These are phyloP conservation scores for Phylloscopus trochilus DNA, from an alignment of 2,113 vertebrate species.

Conservation along the genomic window DNA sequence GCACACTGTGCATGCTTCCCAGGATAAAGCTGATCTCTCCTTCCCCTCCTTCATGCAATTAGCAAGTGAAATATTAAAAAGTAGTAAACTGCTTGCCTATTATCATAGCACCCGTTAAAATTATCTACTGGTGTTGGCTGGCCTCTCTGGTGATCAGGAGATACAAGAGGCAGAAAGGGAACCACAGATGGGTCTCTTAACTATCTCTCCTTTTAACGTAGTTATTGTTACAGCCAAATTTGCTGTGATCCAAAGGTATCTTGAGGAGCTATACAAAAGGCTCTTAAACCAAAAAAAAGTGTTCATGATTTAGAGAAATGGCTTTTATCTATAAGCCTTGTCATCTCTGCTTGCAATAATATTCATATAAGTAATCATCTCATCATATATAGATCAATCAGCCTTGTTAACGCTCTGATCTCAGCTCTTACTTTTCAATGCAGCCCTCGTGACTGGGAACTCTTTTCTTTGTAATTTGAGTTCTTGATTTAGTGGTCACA, in stretches of 20 bases:
- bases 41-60: slow-evolving; percentile 7
- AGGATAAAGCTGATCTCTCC: background rate
- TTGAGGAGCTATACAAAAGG: slow-evolving; percentile 70
- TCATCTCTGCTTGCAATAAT: slow-evolving; percentile 78
- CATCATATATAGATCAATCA: slow-evolving; percentile 84
- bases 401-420: slow-evolving; percentile 80
- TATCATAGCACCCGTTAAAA: background rate
- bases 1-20: slow-evolving; percentile 42
- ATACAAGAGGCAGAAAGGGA: slow-evolving; percentile 5
- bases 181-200: slow-evolving; percentile 37
- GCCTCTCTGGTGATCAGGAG: slow-evolving; percentile 34
- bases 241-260: slow-evolving; percentile 66
- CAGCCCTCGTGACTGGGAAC: slow-evolving; percentile 75
- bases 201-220: slow-evolving; percentile 60
- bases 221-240: slow-evolving; percentile 68
- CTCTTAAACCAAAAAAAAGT: slow-evolving; percentile 66
- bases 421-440: slow-evolving; percentile 76
- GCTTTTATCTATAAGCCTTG: slow-evolving; percentile 81
- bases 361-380: slow-evolving; percentile 83
- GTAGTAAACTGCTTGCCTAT: slow-evolving; percentile 6
- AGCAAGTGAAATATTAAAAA: slow-evolving; percentile 53
- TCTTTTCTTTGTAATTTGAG: slow-evolving; percentile 84
- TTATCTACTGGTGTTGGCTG: background rate
- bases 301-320: slow-evolving; percentile 71
- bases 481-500: slow-evolving; percentile 84